These are phyloP conservation scores for Tychaedon coryphoeus DNA, from an alignment of 2,113 vertebrate species.

Conservation along the genomic window DNA sequence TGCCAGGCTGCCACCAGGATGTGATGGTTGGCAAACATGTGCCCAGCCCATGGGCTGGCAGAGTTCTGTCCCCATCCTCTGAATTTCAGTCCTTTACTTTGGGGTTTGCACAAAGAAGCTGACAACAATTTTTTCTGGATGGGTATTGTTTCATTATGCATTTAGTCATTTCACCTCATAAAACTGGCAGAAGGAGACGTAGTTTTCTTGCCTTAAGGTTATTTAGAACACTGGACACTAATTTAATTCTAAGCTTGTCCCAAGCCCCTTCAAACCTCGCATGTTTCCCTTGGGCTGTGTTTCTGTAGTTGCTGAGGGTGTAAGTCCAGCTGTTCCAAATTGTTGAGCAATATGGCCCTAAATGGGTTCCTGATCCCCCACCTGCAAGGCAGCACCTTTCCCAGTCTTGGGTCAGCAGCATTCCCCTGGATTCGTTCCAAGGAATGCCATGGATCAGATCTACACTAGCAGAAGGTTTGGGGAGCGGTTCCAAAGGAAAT, in stretches of 20 bases:
- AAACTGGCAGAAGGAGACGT: background rate
- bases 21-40: background rate
- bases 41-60: background rate
- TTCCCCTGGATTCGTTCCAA: background rate
- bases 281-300: fast-evolving
- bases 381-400: background rate
- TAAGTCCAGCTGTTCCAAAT: background rate
- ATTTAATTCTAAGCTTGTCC: background rate
- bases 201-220: background rate
- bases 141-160: background rate
- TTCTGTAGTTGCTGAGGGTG: background rate
- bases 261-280: background rate
- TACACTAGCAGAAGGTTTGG: background rate
- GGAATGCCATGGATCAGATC: background rate
- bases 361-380: background rate
- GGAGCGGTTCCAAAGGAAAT: background rate
- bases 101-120: background rate
- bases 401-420: fast-evolving
- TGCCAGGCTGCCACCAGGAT: background rate
- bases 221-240: background rate
- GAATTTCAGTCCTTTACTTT: background rate
- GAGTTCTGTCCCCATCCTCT: background rate
- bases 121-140: background rate
- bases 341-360: background rate
- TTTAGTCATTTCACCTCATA: background rate